Conservation (phyloP, 1,140 invertebrate genomes). For the Conopomorpha cramerella region DNA sequence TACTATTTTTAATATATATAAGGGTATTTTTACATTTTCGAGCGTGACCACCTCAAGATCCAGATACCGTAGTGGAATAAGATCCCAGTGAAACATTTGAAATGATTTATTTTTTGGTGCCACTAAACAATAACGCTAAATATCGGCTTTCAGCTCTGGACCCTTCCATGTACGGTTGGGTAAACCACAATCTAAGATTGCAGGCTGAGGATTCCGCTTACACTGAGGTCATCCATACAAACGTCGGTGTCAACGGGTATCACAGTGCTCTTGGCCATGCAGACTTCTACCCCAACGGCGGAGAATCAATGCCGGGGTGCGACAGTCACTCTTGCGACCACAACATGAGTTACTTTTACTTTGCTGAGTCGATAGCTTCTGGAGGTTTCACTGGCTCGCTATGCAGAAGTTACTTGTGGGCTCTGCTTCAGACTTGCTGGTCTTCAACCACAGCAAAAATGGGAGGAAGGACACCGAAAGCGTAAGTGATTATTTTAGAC, state of each 20-base stretch:
- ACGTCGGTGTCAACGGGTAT: slow-evolving; percentile 53
- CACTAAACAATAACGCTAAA: neutral
- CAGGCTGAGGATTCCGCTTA: slow-evolving; percentile 60
- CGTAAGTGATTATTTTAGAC: slow-evolving; percentile 15
- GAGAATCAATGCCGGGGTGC: slow-evolving; percentile 69
- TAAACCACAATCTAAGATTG: slow-evolving; percentile 41
- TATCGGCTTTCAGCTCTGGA: slow-evolving; percentile 38
- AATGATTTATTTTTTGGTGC: too few species aligned
- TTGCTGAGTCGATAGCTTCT: slow-evolving; percentile 23
- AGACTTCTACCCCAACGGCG: slow-evolving; percentile 73
- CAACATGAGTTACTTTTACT: slow-evolving; percentile 23
- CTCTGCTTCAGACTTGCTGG: slow-evolving; percentile 15
- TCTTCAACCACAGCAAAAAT: too few species aligned
- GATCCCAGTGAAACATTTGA: too few species aligned
- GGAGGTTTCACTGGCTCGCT: slow-evolving; percentile 27
- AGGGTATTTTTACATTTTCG: too few species aligned
- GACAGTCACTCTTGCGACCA: slow-evolving; percentile 31
- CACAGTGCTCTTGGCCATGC: slow-evolving; percentile 58
- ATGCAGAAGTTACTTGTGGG: slow-evolving; percentile 21
- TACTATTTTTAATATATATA: too few species aligned
- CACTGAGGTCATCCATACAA: slow-evolving; percentile 70
- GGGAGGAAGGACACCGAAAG: slow-evolving; percentile 30
- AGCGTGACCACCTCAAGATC: too few species aligned
- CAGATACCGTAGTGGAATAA: too few species aligned
- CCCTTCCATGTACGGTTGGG: slow-evolving; percentile 55